These are phyloP conservation scores for Sebastes steindachneri DNA, from an alignment of 2,797 vertebrate genomes.

Conservation along the genomic window DNA sequence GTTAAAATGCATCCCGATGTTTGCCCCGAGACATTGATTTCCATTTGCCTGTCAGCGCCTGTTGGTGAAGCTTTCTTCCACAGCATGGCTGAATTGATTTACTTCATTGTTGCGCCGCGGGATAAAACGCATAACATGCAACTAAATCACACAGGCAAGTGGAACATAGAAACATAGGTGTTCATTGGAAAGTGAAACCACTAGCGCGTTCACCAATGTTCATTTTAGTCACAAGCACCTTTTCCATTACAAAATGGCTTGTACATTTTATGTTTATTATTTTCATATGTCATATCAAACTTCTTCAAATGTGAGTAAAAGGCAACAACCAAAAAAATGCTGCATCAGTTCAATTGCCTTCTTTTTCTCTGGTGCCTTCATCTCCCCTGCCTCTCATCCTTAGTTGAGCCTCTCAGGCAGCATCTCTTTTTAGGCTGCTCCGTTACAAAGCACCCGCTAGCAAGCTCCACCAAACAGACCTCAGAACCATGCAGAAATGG, in stretches of 20 bases:
- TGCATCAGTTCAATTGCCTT: background rate
- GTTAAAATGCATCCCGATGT: constrained; percentile 40
- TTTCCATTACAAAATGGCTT: background rate
- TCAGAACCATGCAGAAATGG: constrained; percentile 19
- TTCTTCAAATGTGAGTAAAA: background rate
- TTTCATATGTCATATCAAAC: background rate
- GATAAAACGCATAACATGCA: constrained; percentile 27
- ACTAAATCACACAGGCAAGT: constrained; percentile 26
- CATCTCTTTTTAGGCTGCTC: constrained; percentile 17
- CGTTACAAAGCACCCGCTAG: constrained; percentile 15
- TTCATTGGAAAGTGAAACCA: background rate
- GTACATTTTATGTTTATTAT: background rate
- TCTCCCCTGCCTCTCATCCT: background rate
- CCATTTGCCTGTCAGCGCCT: constrained; percentile 42
- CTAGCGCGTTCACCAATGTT: background rate
- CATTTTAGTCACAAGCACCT: background rate
- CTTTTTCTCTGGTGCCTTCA: background rate
- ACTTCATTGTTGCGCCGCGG: constrained; percentile 30
- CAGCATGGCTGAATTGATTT: constrained; percentile 50
- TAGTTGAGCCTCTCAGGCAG: constrained; percentile 17
- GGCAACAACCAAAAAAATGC: background rate
- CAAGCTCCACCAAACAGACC: constrained; percentile 32
- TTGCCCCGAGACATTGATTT: constrained; percentile 50
- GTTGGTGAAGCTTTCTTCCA: constrained; percentile 31
- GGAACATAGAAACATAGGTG: constrained; percentile 5